Evolutionary conservation across 2,113 vertebrate species (phyloP).

Genomic region (Callaeas wilsoni): DNA sequence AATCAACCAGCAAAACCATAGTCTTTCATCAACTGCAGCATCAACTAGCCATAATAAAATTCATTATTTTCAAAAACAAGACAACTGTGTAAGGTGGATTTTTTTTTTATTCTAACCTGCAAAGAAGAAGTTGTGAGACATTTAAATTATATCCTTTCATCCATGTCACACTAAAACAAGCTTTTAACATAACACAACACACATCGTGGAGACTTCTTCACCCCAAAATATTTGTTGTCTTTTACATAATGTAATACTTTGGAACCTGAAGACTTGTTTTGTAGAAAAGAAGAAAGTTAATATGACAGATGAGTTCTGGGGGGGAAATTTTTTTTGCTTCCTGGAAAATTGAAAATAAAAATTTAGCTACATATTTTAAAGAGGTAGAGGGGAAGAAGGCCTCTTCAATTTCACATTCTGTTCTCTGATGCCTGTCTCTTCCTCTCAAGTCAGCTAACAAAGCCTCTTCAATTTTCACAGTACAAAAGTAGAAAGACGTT

Average conservation of each 20-base stretch:
- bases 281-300: background rate
- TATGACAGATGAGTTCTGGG: background rate
- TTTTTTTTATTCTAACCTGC: slow-evolving; percentile 68
- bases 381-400: background rate
- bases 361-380: background rate
- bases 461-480: background rate
- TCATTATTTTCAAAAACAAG: slow-evolving; percentile 31
- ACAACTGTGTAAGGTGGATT: background rate
- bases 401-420: background rate
- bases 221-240: background rate
- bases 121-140: slow-evolving; percentile 69
- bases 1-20: slow-evolving; percentile 17
- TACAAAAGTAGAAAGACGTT: background rate
- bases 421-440: background rate
- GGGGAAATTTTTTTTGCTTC: background rate
- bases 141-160: slow-evolving; percentile 44
- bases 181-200: background rate
- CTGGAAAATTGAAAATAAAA: background rate
- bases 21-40: slow-evolving; percentile 11
- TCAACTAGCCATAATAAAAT: slow-evolving; percentile 34
- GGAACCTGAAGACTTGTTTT: background rate
- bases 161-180: background rate
- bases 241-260: background rate
- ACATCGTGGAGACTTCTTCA: background rate
- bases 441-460: background rate